Conservation (phyloP, 2,113 vertebrate species). For the Ceyx cyanopectus region DNA sequence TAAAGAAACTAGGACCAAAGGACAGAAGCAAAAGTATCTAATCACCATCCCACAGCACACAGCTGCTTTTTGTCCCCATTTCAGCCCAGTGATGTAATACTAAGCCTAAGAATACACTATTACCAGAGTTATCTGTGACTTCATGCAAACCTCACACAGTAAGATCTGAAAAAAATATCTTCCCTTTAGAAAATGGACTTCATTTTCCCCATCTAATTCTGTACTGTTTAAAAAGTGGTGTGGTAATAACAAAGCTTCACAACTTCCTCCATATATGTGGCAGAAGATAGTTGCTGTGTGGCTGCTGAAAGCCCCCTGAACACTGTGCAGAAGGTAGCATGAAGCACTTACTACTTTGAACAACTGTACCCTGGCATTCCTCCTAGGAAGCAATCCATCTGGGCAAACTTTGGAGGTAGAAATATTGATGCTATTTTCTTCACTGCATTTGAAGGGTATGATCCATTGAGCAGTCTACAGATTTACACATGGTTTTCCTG, state of each 20-base stretch:
- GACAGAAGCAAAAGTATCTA: neutral
- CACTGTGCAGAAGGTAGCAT: neutral
- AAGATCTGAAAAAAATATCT: neutral
- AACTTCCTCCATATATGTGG: neutral
- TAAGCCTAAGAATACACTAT: neutral
- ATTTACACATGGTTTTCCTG: neutral
- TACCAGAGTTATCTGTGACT: neutral
- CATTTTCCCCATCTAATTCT: neutral
- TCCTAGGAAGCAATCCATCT: neutral
- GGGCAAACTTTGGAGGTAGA: neutral
- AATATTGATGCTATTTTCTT: neutral
- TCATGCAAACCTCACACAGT: neutral
- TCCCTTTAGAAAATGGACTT: neutral
- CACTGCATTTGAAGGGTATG: neutral
- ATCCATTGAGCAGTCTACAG: neutral
- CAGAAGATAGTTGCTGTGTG: neutral
- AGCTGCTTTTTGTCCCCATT: neutral
- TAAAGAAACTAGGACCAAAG: neutral
- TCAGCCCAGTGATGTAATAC: neutral
- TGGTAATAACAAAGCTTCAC: neutral
- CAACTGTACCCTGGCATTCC: accelerated
- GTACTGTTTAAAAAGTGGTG: neutral
- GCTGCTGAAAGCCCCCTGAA: neutral
- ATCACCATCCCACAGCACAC: neutral
- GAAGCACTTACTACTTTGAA: neutral